A percentile compares a stretch with the other conserved stretches of the same genome.
Evolutionary conservation across 2,113 vertebrate species (phyloP).

Genomic region (Sapayoa aenigma): DNA sequence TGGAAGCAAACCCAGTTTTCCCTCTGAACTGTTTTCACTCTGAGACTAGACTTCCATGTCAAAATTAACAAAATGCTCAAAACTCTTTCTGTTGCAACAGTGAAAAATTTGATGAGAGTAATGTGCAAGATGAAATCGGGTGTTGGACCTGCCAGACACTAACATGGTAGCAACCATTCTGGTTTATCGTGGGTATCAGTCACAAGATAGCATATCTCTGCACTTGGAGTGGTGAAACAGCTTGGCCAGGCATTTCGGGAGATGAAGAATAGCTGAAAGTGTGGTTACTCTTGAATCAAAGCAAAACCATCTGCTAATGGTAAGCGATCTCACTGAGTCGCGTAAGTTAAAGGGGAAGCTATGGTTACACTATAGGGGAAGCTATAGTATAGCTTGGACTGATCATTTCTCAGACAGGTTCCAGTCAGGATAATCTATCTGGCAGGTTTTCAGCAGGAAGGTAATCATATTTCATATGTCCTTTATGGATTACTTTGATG

Average conservation of each 20-base stretch:
- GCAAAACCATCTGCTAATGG: not conserved
- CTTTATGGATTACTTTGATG: not conserved
- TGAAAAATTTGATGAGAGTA: not conserved
- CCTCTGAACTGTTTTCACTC: not conserved
- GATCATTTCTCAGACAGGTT: rapidly evolving
- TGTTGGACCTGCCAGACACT: not conserved
- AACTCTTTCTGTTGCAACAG: not conserved
- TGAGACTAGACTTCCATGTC: not conserved
- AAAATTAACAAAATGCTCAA: not conserved
- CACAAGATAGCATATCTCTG: not conserved
- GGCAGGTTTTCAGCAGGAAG: not conserved
- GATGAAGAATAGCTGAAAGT: not conserved
- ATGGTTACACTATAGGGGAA: not conserved
- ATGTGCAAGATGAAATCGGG: not conserved
- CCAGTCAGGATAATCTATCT: not conserved
- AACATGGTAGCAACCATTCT: not conserved
- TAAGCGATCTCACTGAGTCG: rapidly evolving
- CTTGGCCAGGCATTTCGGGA: not conserved
- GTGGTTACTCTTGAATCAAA: not conserved
- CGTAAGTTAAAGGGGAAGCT: not conserved
- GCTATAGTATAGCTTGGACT: not conserved
- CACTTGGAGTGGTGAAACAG: not conserved
- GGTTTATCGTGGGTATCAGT: not conserved
- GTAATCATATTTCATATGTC: not conserved
- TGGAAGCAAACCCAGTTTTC: not conserved